Evolutionary conservation across 2,888 invertebrate genomes (phyloP), one percentile per base, ranked within the genome.

Genomic region (Fragum sueziense): DNA sequence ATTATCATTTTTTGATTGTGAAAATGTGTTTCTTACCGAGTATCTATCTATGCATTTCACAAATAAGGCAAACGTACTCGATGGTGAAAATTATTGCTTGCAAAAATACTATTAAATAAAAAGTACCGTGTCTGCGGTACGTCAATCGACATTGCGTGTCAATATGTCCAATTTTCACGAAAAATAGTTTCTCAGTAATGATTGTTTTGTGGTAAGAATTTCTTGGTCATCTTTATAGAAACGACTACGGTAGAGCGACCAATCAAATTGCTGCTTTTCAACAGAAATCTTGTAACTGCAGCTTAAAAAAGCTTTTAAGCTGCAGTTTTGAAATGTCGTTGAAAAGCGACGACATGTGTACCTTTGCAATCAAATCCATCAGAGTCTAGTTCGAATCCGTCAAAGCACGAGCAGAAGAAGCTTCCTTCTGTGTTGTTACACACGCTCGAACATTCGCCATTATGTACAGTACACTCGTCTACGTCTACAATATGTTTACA

Each of bases 401-500:
- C 1, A n/a, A 29, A 6, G 20, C 62, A 62, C 33, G 34, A 62
- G 22, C 62, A 62, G 29, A 33, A 29, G 20, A 33, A 62, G n/a
- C 62, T 29, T 2, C 62, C 62, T 14, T 27, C 62, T 3, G n/a
- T 33, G 22, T 62, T 62, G 17, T 14, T 33, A n/a, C 62, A 62
- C 0, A 33, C 1, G 34, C n/a, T 29, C 2, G 62, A 33, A 62
- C 62, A 62, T 1, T n/a, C 33, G 31, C 33, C 62, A 14, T n/a
- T 62, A n/a, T 33, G 20, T 20, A n/a, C 22, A 20, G 7, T 17
- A 33, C 62, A 62, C n/a, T 62, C 62, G 22, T 62, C 62, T 7
- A 62, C 34, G 22, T 62, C 62, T 62, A 34, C 11, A 62, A 61
- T 3, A n/a, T n/a, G n/a, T n/a, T n/a, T n/a, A n/a, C n/a, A n/a